Evolutionary conservation across 2,888 invertebrate species (phyloP), one percentile per base, ranked within the genome.

Genomic region (Nesidiocoris tenuis): DNA sequence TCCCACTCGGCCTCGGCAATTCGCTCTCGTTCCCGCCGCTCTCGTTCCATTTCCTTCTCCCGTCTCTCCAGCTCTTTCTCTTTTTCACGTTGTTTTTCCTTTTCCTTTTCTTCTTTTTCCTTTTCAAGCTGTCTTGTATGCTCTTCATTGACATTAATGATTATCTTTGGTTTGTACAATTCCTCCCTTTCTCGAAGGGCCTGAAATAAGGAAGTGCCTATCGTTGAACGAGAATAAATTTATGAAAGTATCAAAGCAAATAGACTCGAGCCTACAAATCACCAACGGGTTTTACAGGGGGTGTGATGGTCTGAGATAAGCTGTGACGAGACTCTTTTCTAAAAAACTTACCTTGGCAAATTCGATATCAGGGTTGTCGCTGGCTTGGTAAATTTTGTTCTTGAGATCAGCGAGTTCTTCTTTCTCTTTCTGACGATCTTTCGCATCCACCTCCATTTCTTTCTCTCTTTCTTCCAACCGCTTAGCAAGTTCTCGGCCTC

Each of bases 391-490:
- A 81, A 95, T 89, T 83, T 91, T 90, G 78, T 88, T 87, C 81
- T 90, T 89, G 75, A 98, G 87, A 83, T 94, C 93, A 80, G 91
- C 92, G 79, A 97, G 87, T 85, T 97, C 96, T 81, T 91, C 91
- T 82, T 90, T 90, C 84, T 99, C 98, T 81, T 90, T 91, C 81
- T 90, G 90, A 17, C 97, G 87, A 85, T 99, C 98, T 81, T 94
- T 89, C 64, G 90, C 91, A 85, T 99, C 99, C 5, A 89, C 87
- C 83, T 96, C 96, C 2, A 96, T 93, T 85, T 99, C 99, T 80
- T 94, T 90, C 79, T 97, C 95, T 79, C 98, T 88, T 82, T 96
- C 96, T 54, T 93, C 92, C 75, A 97, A 87, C n/a, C 98, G 88
- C 78, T 94, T 89, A 83, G 93, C 92, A 80, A 99, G 86, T 83